Evolutionary conservation across 2,113 vertebrate species (phyloP).

Genomic region (Aspidoscelis tigris): DNA sequence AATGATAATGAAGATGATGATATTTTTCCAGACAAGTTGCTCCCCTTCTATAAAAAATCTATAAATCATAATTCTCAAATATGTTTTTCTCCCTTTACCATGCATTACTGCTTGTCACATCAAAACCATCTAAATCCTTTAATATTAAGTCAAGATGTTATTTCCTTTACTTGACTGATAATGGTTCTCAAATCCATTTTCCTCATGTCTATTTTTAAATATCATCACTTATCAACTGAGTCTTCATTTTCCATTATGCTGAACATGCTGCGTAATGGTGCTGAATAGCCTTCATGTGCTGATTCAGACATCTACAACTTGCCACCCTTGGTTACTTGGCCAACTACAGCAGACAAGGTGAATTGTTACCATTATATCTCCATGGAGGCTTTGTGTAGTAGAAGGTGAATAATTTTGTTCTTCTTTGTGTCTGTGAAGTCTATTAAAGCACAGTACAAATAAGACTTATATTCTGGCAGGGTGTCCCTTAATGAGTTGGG

Average conservation of each 20-base stretch:
- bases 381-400: slow-evolving; percentile 29
- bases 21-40: not conserved
- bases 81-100: not conserved
- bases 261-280: not conserved
- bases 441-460: slow-evolving; percentile 22
- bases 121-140: slow-evolving; percentile 19
- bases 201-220: slow-evolving; percentile 34
- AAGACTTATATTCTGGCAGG: not conserved
- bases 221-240: not conserved
- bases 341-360: slow-evolving; percentile 28
- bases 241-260: slow-evolving; percentile 36
- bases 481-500: not conserved
- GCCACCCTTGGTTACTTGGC: slow-evolving; percentile 35
- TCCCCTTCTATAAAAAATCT: not conserved
- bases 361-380: slow-evolving; percentile 36
- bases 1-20: no score
- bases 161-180: slow-evolving; percentile 5
- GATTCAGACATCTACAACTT: slow-evolving; percentile 19
- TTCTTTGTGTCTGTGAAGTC: not conserved
- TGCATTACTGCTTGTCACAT: not conserved
- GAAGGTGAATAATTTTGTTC: slow-evolving; percentile 17
- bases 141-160: slow-evolving; percentile 17
- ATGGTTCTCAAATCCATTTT: not conserved
- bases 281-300: slow-evolving; percentile 32
- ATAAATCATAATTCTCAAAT: not conserved